phyloP scores from a whole-genome alignment of 2,888 invertebrate species.

The Psylliodes chrysocephalus region DNA sequence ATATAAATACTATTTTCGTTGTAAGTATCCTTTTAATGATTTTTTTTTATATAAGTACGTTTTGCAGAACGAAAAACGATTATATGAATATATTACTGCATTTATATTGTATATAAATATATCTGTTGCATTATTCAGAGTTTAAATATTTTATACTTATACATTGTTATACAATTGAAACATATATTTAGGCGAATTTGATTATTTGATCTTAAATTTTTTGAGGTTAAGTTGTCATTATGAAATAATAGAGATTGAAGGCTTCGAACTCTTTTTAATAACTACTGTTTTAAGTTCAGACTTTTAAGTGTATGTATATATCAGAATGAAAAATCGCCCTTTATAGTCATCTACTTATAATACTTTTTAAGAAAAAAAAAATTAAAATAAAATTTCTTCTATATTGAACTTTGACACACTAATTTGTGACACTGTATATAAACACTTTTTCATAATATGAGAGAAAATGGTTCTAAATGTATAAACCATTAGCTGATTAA shows the following conservation, averaged over 20 bases:
- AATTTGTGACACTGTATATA: too few species aligned
- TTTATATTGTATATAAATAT: conserved; percentile 47
- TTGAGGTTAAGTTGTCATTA: conserved; percentile 26
- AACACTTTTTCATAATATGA: too few species aligned
- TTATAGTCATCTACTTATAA: too few species aligned
- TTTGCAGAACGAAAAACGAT: conserved; percentile 25
- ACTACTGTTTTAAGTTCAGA: too few species aligned
- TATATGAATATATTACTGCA: conserved; percentile 27
- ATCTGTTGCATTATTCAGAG: conserved; percentile 48
- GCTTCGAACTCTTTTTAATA: conserved; percentile 17
- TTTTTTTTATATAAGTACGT: conserved; percentile 24
- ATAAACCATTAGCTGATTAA: too few species aligned
- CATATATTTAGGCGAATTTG: conserved; percentile 26
- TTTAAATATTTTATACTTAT: conserved; percentile 43
- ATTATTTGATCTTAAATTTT: conserved; percentile 28
- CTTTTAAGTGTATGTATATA: too few species aligned
- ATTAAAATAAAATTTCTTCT: too few species aligned
- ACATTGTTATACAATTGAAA: conserved; percentile 48
- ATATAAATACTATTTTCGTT: conserved; percentile 5
- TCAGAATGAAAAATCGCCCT: too few species aligned
- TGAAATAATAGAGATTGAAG: conserved; percentile 7
- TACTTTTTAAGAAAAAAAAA: too few species aligned
- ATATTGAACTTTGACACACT: too few species aligned
- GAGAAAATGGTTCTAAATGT: too few species aligned
- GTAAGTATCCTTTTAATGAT: conserved; percentile 29